These are phyloP conservation scores for Pipra filicauda DNA, from an alignment of 2,113 vertebrate genomes.

Conservation along the genomic window DNA sequence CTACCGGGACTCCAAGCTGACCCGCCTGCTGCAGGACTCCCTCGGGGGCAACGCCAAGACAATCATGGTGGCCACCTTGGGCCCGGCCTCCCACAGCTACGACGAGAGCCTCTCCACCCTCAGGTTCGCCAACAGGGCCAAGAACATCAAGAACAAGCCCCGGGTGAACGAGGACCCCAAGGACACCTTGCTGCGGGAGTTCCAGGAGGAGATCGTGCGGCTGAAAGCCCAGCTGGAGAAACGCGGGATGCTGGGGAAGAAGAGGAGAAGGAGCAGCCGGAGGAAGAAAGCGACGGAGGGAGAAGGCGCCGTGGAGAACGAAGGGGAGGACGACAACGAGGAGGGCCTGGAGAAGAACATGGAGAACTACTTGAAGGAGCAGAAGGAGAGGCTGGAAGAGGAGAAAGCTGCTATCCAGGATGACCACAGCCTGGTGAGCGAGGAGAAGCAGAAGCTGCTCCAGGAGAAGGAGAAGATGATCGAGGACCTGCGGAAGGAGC, in stretches of 20 bases:
- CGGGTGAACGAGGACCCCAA: slow-evolving; percentile 96
- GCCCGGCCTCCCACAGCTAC: slow-evolving; percentile 87
- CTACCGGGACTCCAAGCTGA: slow-evolving; percentile 97
- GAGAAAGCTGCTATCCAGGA: slow-evolving; percentile 93
- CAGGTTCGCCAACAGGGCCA: slow-evolving; percentile 92
- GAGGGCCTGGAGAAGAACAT: slow-evolving; percentile 77
- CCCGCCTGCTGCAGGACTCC: slow-evolving; percentile 93
- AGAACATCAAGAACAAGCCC: slow-evolving; percentile 97
- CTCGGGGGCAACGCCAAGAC: slow-evolving; percentile 95
- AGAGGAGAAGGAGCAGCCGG: slow-evolving; percentile 83
- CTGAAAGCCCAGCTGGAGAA: slow-evolving; percentile 93
- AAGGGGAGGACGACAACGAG: slow-evolving; percentile 76
- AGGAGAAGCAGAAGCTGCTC: slow-evolving; percentile 93
- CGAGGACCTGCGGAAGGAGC: slow-evolving; percentile 89
- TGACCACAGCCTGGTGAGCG: slow-evolving; percentile 88
- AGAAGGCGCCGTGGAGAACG: slow-evolving; percentile 50
- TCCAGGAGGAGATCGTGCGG: slow-evolving; percentile 92
- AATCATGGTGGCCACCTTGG: slow-evolving; percentile 94
- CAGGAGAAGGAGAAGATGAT: slow-evolving; percentile 98
- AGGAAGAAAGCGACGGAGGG: slow-evolving; percentile 70
- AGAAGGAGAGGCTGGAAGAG: slow-evolving; percentile 89
- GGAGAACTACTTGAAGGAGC: slow-evolving; percentile 89
- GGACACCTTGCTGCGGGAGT: slow-evolving; percentile 92
- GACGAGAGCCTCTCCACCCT: slow-evolving; percentile 92
- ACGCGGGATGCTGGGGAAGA: slow-evolving; percentile 82